Conservation (phyloP, 1,140 invertebrate species). For the Linepithema humile region DNA sequence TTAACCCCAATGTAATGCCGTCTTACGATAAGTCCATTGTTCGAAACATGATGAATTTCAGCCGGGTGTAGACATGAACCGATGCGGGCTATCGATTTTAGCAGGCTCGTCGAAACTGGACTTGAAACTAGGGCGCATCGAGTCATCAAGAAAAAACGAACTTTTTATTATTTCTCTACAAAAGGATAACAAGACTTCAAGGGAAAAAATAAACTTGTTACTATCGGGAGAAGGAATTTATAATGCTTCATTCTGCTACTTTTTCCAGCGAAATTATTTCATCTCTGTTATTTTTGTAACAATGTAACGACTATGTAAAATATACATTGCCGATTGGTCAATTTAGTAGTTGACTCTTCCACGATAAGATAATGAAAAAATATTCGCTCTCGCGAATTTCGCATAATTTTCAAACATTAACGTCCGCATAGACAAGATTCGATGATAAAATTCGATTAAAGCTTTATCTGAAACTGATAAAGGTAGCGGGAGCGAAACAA, state of each 20-base stretch:
- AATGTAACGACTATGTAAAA: not conserved
- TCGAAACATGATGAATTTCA: slow-evolving; percentile 40
- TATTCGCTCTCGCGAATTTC: not conserved
- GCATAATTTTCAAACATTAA: not conserved
- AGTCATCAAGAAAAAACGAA: not conserved
- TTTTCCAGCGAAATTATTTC: not conserved
- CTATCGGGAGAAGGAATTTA: not conserved
- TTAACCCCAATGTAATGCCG: slow-evolving; percentile 21
- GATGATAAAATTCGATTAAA: not conserved
- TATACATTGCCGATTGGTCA: too few species aligned
- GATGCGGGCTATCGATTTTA: slow-evolving; percentile 43
- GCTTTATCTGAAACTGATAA: not conserved
- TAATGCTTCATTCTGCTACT: not conserved
- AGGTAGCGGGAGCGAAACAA: too few species aligned
- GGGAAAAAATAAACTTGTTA: slow-evolving; percentile 13
- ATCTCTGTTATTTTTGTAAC: not conserved
- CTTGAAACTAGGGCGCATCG: slow-evolving; percentile 15
- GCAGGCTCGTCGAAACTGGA: slow-evolving; percentile 19
- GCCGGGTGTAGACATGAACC: slow-evolving; percentile 17
- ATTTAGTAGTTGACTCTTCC: not conserved
- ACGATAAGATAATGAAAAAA: not conserved
- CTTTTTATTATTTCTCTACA: not conserved
- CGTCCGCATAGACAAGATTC: not conserved
- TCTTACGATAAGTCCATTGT: slow-evolving; percentile 46
- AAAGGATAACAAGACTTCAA: not conserved